Evolutionary conservation across 2,888 invertebrate species (phyloP).

Genomic region (Dryobotodes eremita): DNA sequence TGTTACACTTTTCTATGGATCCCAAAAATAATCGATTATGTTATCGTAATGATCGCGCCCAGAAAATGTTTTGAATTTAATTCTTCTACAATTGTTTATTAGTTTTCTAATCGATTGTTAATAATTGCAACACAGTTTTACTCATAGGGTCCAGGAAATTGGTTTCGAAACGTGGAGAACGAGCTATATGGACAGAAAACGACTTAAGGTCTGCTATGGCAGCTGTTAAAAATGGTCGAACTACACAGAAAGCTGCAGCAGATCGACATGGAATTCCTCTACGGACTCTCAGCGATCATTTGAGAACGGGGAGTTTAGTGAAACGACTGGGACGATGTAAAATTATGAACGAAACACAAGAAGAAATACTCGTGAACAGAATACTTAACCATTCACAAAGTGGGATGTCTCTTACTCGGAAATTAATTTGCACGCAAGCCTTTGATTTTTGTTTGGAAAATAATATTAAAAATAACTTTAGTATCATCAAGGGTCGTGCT

Average conservation of each 20-base stretch:
- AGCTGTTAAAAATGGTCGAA: not conserved
- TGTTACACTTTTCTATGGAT: not conserved
- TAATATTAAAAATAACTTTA: slow-evolving; percentile 25
- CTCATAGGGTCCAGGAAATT: not conserved
- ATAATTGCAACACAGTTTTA: not conserved
- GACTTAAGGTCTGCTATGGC: slow-evolving; percentile 14
- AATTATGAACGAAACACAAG: slow-evolving; percentile 8
- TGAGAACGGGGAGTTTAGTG: slow-evolving; percentile 9
- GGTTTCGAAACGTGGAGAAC: not conserved
- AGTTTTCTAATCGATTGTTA: not conserved
- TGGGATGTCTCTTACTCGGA: slow-evolving; percentile 1
- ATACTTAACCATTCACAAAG: not conserved
- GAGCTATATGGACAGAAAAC: slow-evolving; percentile 14
- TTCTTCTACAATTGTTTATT: not conserved
- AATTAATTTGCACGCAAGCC: slow-evolving; percentile 1
- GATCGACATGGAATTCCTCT: slow-evolving; percentile 20
- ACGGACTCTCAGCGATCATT: slow-evolving; percentile 21
- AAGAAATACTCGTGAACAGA: not conserved
- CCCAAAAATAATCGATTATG: not conserved
- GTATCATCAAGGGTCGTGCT: not conserved
- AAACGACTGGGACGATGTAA: slow-evolving; percentile 7
- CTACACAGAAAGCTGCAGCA: slow-evolving; percentile 20
- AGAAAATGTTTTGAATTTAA: not conserved
- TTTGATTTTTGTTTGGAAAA: slow-evolving; percentile 18
- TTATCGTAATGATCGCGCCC: not conserved